These are phyloP conservation scores for Cynoglossus semilaevis DNA, from an alignment of 2,113 vertebrate species.

Conservation along the genomic window DNA sequence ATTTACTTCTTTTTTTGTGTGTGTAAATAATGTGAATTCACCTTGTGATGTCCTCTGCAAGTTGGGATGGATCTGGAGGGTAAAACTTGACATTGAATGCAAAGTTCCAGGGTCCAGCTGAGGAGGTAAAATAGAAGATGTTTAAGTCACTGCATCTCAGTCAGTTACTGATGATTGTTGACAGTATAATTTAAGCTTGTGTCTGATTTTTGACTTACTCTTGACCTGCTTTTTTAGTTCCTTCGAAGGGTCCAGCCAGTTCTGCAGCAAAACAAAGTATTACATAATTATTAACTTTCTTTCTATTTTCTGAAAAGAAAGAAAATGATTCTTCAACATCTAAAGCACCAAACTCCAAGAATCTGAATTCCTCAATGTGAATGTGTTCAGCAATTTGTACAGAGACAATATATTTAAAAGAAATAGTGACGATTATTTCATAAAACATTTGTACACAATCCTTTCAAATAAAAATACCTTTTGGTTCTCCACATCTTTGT, in stretches of 20 bases:
- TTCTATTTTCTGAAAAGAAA: not conserved
- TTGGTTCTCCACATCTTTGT: conserved; percentile 91
- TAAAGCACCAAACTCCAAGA: no score
- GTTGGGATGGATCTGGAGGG: conserved; percentile 93
- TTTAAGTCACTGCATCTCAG: conserved; percentile 1
- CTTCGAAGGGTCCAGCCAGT: conserved; percentile 93
- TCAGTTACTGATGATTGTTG: no score
- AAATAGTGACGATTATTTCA: no score
- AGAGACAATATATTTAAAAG: no score
- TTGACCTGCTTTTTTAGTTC: conserved; percentile 97
- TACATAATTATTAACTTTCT: not conserved
- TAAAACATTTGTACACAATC: no score
- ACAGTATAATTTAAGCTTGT: no score
- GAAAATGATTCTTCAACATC: not conserved
- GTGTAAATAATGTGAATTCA: conserved; percentile 49
- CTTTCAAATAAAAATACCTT: conserved; percentile 77
- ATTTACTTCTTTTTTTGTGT: no score
- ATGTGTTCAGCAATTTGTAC: not conserved
- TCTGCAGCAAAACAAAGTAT: conserved; percentile 77
- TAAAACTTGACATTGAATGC: conserved; percentile 99
- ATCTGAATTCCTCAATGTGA: no score
- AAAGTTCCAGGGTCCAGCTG: conserved; percentile 95
- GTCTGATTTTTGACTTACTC: conserved; percentile 88
- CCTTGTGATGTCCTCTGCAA: conserved; percentile 98
- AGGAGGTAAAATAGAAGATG: conserved; percentile 26